phyloP scores from a whole-genome alignment of 1,140 invertebrate genomes.

The Neoseiulus cucumeris region DNA sequence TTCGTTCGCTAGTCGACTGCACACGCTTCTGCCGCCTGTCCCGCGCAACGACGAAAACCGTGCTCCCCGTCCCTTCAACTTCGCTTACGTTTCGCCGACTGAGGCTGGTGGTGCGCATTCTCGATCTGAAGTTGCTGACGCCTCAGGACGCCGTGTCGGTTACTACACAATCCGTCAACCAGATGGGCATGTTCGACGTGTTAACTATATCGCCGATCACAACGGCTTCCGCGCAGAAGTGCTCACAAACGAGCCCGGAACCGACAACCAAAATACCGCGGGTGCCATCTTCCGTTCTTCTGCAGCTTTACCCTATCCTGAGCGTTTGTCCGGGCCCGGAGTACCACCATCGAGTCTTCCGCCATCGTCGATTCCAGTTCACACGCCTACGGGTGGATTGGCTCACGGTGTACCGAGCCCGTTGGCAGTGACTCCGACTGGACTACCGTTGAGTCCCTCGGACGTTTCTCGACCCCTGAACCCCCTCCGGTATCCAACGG shows the following conservation, averaged over 20 bases:
- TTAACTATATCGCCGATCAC: constrained; percentile 17
- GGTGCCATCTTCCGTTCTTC: constrained; percentile 15
- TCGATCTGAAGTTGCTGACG: not conserved
- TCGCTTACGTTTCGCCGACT: not conserved
- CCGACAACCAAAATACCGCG: constrained; percentile 16
- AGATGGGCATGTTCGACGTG: constrained; percentile 15
- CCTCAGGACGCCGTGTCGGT: not conserved
- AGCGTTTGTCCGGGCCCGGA: not conserved
- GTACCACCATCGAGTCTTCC: not conserved
- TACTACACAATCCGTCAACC: constrained; percentile 5
- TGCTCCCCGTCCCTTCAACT: not conserved
- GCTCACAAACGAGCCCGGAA: constrained; percentile 18
- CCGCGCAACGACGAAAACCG: not conserved
- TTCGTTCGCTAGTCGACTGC: not conserved
- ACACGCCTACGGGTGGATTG: not conserved
- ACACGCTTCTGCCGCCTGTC: not conserved
- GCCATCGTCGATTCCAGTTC: not conserved
- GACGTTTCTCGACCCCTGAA: not conserved
- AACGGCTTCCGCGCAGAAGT: constrained; percentile 16
- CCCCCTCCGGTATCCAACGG: not conserved
- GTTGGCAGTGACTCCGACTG: not conserved
- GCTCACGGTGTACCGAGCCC: not conserved
- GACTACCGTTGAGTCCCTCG: not conserved
- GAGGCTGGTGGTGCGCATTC: not conserved
- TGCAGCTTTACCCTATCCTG: constrained; percentile 11